Conservation (phyloP, 2,888 invertebrate genomes). For the Gari tellinella region DNA sequence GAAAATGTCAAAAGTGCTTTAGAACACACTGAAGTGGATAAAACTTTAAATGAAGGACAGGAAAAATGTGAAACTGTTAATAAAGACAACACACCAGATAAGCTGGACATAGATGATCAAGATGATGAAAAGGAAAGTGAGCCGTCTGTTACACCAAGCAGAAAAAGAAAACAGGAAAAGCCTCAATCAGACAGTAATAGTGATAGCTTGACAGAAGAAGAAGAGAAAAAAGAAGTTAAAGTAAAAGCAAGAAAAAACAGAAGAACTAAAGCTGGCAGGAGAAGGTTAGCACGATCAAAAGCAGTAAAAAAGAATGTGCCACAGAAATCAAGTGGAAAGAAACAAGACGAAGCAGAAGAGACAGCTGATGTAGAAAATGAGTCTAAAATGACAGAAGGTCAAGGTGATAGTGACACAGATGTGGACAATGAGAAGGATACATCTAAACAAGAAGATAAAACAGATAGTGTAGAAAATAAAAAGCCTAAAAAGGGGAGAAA, state of each 20-base stretch:
- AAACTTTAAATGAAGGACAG: not conserved
- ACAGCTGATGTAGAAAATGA: slow-evolving; percentile 10
- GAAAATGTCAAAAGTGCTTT: not conserved
- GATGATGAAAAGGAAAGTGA: not conserved
- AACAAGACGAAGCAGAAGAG: slow-evolving; percentile 7
- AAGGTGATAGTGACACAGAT: too few species aligned
- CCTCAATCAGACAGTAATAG: not conserved
- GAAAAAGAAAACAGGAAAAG: not conserved
- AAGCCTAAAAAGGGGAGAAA: slow-evolving; percentile 5
- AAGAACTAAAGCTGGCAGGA: too few species aligned
- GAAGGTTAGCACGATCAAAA: too few species aligned
- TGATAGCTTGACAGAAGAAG: not conserved
- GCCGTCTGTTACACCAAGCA: too few species aligned
- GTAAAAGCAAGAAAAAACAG: slow-evolving; percentile 1
- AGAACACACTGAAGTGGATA: not conserved
- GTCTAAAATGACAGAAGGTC: too few species aligned
- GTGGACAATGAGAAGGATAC: not conserved
- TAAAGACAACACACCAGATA: not conserved
- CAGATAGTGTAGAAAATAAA: slow-evolving; percentile 5
- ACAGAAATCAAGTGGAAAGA: not conserved
- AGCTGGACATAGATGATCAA: not conserved
- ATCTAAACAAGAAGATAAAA: slow-evolving; percentile 3
- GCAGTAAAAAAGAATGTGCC: too few species aligned
- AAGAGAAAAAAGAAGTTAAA: not conserved
- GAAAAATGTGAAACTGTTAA: not conserved